Base-by-base conservation (phyloP, 2,113 vertebrate genomes). In the Hemiscyllium ocellatum region DNA sequence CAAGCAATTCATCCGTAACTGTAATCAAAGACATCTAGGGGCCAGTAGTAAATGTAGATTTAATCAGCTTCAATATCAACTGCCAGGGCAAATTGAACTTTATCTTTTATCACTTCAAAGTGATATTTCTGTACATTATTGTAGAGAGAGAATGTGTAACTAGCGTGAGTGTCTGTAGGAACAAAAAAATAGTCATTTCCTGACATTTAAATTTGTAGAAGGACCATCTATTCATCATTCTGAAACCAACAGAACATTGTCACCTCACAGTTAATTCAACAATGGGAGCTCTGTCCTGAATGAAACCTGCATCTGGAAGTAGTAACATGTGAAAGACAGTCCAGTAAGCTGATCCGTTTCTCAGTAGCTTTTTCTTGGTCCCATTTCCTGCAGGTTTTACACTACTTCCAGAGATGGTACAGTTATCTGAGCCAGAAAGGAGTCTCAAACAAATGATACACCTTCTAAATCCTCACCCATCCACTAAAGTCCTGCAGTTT, bases 261-360 rank as follows among this genome's bases (percentile, higher is more conserved):
- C 94, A 70, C 94, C 69, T 95, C 94, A 72, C 68, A 52, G 68
- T 50, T 70, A 95, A 72, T 52, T 70, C 69, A 95, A 95, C 94
- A 95, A 95, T 72, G 94, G 42, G 72, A 70, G 69, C 94, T 72
- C 69, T 95, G 94, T 95, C 33, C 69, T 72, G 68, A 37, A 26
- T 22, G 29, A 95, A 95, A 29, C 68, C 42, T 13, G 72, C 94
- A 95, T 95, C 94, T 95, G 94, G 94, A 95, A 76, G 68, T 47
- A 76, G 94, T 95, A 95, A 95, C 47, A 29, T 33, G 47, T 95
- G 42, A 69, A 94, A 95, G 94, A 95, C 37, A 95, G 69, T 95
- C 69, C n/a, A 72, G 94, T 52, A 95, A 95, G 76, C 94, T 72
- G 94, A 95, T 95, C 94, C 50, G 24, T 47, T 72, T 47, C 37